Evolutionary conservation across 2,797 vertebrate genomes (phyloP).

Genomic region (Syngnathus rostellatus): DNA sequence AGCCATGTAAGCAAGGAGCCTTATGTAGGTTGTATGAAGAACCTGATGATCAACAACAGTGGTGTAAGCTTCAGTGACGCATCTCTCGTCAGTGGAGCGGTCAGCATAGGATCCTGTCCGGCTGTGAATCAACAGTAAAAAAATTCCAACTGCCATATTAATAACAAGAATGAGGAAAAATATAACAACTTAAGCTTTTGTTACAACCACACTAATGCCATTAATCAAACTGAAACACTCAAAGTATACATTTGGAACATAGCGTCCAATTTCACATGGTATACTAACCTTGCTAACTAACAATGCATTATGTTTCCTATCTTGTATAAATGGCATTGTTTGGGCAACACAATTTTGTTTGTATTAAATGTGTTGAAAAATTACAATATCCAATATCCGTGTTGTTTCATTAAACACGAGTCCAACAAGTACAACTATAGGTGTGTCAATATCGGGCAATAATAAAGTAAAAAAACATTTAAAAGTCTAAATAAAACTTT

Average conservation of each 20-base stretch:
- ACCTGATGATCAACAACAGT: conserved; percentile 77
- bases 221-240: not conserved
- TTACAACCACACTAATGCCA: not conserved
- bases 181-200: not conserved
- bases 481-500: no score
- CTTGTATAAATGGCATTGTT: not conserved
- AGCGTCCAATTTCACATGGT: no score
- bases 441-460: not conserved
- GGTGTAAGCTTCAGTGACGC: conserved; percentile 82
- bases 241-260: not conserved
- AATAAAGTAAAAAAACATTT: no score
- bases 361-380: not conserved
- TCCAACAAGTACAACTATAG: not conserved
- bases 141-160: not conserved
- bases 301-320: not conserved
- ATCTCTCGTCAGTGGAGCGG: conserved; percentile 79
- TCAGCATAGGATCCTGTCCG: conserved; percentile 83
- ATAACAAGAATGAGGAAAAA: not conserved
- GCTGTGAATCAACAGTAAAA: conserved; percentile 59
- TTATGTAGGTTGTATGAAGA: conserved; percentile 85
- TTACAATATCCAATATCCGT: not conserved
- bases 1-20: conserved; percentile 66
- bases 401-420: not conserved
- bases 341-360: not conserved
- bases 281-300: no score